These are phyloP conservation scores for Nomada goodeniana DNA, from an alignment of 2,888 invertebrate species.

Conservation along the genomic window DNA sequence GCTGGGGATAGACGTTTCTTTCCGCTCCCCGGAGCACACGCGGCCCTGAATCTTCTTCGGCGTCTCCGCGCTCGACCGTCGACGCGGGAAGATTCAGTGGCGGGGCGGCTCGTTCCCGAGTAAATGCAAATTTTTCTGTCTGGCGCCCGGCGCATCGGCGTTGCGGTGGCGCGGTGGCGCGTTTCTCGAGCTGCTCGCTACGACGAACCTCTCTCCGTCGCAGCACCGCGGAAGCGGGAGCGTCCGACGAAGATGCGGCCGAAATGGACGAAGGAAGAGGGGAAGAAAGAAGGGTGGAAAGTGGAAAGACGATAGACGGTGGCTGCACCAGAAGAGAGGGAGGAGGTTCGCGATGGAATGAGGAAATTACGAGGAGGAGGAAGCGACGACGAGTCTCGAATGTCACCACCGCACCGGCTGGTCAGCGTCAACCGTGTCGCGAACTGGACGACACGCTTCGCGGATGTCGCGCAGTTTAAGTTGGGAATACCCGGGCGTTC, in stretches of 20 bases:
- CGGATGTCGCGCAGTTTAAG: constrained; percentile 68
- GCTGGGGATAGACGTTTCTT: not conserved
- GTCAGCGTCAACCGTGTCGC: constrained; percentile 74
- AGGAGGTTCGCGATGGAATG: constrained; percentile 67
- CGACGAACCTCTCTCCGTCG: constrained; percentile 18
- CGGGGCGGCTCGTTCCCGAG: not conserved
- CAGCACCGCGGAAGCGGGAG: constrained; percentile 8
- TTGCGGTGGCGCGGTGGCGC: constrained; percentile 29
- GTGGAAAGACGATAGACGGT: not conserved
- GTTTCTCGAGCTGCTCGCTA: constrained; percentile 24
- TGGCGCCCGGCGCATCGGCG: not conserved
- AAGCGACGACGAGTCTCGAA: constrained; percentile 70
- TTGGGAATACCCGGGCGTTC: constrained; percentile 44
- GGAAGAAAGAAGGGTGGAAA: not conserved
- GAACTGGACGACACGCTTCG: constrained; percentile 77
- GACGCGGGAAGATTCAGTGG: not conserved
- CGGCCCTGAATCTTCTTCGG: not conserved
- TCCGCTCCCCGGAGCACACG: not conserved
- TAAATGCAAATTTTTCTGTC: constrained; percentile 5
- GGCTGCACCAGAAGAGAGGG: not conserved
- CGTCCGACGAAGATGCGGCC: not conserved
- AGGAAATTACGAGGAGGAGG: constrained; percentile 72
- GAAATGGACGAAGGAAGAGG: not conserved
- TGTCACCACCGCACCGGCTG: constrained; percentile 73
- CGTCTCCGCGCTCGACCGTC: not conserved